These are phyloP conservation scores for Myzus persicae DNA, from an alignment of 1,140 invertebrate species.

Conservation along the genomic window DNA sequence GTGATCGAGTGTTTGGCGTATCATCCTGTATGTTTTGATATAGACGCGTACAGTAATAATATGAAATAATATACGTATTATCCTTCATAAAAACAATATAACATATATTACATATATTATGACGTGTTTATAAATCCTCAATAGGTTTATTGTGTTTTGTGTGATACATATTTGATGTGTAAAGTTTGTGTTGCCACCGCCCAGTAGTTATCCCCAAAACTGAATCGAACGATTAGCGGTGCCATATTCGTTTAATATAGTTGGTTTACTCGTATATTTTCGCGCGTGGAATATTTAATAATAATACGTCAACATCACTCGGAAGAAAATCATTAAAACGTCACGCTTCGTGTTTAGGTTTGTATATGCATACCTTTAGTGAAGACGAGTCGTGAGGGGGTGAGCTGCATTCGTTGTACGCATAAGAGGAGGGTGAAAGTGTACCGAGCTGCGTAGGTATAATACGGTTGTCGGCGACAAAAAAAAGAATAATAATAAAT, in stretches of 20 bases:
- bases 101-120: background rate
- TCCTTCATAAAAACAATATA: too few species aligned
- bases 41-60: too few species aligned
- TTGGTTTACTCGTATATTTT: background rate
- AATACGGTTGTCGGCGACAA: too few species aligned
- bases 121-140: background rate
- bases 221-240: background rate
- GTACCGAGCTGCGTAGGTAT: too few species aligned
- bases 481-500: too few species aligned
- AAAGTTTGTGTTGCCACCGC: background rate
- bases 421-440: background rate
- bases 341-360: background rate
- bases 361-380: background rate
- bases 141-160: background rate
- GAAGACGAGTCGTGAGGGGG: background rate
- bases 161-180: background rate
- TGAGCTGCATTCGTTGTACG: background rate
- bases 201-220: background rate
- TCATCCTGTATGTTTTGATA: too few species aligned
- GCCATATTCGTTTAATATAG: background rate
- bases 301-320: background rate
- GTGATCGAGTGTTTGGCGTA: too few species aligned
- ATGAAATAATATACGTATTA: too few species aligned
- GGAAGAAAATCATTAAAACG: background rate
- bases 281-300: background rate